Base-by-base conservation (phyloP, 2,113 vertebrate genomes). In the Gymnocephalus cernua region DNA sequence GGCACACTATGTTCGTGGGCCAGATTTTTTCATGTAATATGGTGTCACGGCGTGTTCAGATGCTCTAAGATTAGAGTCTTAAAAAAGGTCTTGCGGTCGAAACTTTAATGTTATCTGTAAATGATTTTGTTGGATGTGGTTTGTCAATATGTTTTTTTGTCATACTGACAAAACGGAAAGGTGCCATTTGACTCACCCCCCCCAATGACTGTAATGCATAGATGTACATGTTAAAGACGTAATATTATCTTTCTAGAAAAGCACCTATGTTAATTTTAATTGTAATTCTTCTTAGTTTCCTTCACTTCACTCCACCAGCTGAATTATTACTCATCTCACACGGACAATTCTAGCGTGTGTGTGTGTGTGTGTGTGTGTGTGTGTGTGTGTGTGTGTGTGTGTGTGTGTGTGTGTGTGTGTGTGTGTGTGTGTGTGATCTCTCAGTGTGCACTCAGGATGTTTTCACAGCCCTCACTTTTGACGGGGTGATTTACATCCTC, bases 401-500 rank as follows among this genome's bases (percentile, higher is more conserved):
- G 47, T 54, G 9, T 13, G 56, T 27, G 14, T 27, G 56, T 15
- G 56, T 15, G 25, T 29, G 56, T 27, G 54, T 15, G 59, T 74
- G 38, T 74, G 50, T 51, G 38, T 58, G 16, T 2, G 6, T 54
- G 47, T 53, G 12, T n/a, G 53, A 27, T 68, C 23, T 86, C 76
- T 80, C 61, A 79, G 75, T 58, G 29, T 32, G 79, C 68, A 70
- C 61, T 84, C 78, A 88, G 87, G 89, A 92, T 93, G 90, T 93
- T 93, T 90, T 92, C 77, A 87, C 74, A 92, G 86, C 27, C 27
- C 66, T 88, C 59, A 80, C 80, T 63, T 87, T 86, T 89, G 86
- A 91, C 80, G 64, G 80, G 65, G 44, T 91, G 89, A 93, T 90
- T 93, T 91, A 93, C 84, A 65, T 87, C 78, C 74, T 82, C 71